These are phyloP conservation scores for Xenops minutus DNA, from an alignment of 2,797 vertebrate genomes.

Conservation along the genomic window DNA sequence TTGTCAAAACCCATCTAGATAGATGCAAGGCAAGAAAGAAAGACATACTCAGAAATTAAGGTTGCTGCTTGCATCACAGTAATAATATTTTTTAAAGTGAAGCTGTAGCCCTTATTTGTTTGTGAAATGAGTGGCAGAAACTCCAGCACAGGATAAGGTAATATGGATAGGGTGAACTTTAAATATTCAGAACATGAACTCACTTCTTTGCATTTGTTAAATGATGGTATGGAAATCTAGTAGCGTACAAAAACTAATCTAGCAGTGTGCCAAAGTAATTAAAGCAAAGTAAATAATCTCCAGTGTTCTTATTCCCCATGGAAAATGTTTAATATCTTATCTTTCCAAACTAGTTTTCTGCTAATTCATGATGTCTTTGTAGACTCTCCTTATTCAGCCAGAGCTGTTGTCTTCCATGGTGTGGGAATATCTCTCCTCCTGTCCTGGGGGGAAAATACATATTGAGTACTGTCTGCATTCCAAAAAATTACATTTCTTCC, in stretches of 20 bases:
- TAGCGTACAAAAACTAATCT: conserved; percentile 75
- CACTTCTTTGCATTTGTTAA: conserved; percentile 67
- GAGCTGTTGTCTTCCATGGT: background rate
- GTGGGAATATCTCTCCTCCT: background rate
- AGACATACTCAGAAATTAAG: background rate
- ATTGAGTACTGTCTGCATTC: background rate
- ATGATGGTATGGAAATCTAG: conserved; percentile 66
- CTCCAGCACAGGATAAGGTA: conserved; percentile 12
- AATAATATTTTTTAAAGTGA: background rate
- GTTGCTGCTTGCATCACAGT: background rate
- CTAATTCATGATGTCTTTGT: conserved; percentile 65
- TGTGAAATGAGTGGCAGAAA: conserved; percentile 28
- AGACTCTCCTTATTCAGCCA: conserved; percentile 34
- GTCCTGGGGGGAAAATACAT: rapidly evolving
- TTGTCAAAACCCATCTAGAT: background rate
- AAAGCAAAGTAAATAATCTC: conserved; percentile 80
- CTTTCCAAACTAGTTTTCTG: conserved; percentile 72
- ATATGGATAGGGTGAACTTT: conserved; percentile 24
- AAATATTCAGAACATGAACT: conserved; percentile 72
- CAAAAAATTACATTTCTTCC: background rate
- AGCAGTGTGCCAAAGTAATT: conserved; percentile 76
- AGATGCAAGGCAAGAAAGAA: background rate
- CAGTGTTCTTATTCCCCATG: conserved; percentile 74
- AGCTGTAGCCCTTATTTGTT: background rate
- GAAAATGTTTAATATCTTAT: conserved; percentile 78